These are phyloP conservation scores for Cistogaster globosa DNA, from an alignment of 2,888 invertebrate species.

Conservation along the genomic window DNA sequence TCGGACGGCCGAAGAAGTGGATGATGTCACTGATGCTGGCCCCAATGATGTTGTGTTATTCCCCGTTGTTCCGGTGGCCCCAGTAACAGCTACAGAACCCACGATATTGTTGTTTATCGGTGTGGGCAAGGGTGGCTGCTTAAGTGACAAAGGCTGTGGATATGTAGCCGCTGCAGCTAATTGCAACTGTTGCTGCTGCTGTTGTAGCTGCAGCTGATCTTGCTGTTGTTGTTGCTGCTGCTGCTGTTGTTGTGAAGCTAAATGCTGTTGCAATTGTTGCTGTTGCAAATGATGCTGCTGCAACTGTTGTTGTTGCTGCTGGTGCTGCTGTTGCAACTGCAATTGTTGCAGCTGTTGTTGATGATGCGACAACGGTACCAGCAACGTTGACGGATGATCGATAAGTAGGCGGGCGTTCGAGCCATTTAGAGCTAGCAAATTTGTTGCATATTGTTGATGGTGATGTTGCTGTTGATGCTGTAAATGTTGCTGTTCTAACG, in stretches of 20 bases:
- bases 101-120: conserved; percentile 67
- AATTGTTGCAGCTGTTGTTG: conserved; percentile 77
- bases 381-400: conserved; percentile 80
- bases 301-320: conserved; percentile 74
- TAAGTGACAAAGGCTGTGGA: conserved; percentile 78
- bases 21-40: conserved; percentile 73
- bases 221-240: conserved; percentile 76
- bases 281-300: conserved; percentile 73
- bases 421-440: conserved; percentile 82
- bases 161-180: conserved; percentile 75
- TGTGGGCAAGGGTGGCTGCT: conserved; percentile 76
- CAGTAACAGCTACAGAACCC: conserved; percentile 47
- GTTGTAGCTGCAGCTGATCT: conserved; percentile 74
- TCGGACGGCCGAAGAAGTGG: conserved; percentile 75
- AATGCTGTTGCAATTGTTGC: conserved; percentile 76
- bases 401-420: conserved; percentile 81
- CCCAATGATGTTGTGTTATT: conserved; percentile 72
- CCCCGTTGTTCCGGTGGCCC: background rate
- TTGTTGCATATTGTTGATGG: conserved; percentile 80
- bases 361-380: conserved; percentile 80
- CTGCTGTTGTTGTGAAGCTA: conserved; percentile 75
- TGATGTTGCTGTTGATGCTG: conserved; percentile 75
- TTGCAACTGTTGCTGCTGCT: conserved; percentile 76
- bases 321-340: conserved; percentile 75
- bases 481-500: conserved; percentile 80